Evolutionary conservation across 2,113 vertebrate species (phyloP), one percentile per base, ranked within the genome.

Genomic region (Scalopus aquaticus): DNA sequence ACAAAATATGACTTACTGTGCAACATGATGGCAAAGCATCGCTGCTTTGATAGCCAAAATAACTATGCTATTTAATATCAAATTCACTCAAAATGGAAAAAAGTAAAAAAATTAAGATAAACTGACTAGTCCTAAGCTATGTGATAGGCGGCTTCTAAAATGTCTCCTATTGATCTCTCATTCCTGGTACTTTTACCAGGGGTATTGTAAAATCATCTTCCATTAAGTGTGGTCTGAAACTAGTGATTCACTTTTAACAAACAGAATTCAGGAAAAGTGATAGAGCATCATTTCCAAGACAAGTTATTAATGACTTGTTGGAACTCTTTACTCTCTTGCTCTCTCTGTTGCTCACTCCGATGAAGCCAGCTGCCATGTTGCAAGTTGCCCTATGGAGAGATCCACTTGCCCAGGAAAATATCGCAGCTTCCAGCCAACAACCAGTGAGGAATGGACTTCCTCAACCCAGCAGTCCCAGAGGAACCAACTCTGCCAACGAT

Each of bases 11-110:
- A 60, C 35, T 58, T 49, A 70, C 19, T 22, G 6, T 62, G 37
- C 37, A 72, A 74, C 32, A 70, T 62, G 73, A 85, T n/a, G 9
- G 30, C 22, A 84, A 56, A 83, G 11, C 5, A 39, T 49, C 32
- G 20, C 17, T 84, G 26, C 28, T 64, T 8, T 70, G 20, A 32
- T 51, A 11, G 4, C 24, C 30, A 60, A 73, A 87, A 39, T 2
- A 82, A 26, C 19, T n/a, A 17, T 64, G n/a, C 12, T 32, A 77
- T 81, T 67, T 54, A 8, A 32, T 65, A 37, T 58, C 20, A 58
- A 58, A 96, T 77, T 37, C 26, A 64, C 44, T 94, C 42, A 46
- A 37, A 37, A 84, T 64, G 10, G 74, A 95, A 93, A 94, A 91
- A 42, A 5, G 2, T 26, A 39, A 39, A 51, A 70, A 44, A 12